These are phyloP conservation scores for Alligator sinensis DNA, from an alignment of 2,113 vertebrate genomes.

Conservation along the genomic window DNA sequence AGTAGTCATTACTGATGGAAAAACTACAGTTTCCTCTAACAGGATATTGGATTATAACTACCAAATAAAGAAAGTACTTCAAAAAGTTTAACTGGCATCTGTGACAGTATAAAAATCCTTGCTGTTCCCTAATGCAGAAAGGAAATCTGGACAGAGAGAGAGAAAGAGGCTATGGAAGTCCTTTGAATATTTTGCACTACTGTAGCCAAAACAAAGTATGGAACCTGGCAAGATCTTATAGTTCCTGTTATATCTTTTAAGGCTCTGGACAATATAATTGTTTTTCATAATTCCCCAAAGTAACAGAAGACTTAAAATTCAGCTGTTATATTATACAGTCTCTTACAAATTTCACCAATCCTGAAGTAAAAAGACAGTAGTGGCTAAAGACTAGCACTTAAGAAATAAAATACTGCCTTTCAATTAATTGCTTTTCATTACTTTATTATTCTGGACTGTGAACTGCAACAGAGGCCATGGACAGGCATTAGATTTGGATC, in stretches of 20 bases:
- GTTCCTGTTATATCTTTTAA: not conserved
- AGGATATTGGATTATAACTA: constrained; percentile 50
- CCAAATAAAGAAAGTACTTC: constrained; percentile 37
- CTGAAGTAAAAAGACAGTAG: not conserved
- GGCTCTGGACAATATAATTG: not conserved
- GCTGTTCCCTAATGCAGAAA: constrained; percentile 36
- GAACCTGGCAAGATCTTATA: not conserved
- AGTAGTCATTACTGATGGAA: constrained; percentile 12
- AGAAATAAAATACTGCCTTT: not conserved
- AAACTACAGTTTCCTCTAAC: constrained; percentile 42
- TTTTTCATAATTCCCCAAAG: not conserved
- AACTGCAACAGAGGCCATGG: too few relatives aligned
- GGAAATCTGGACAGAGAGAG: not conserved
- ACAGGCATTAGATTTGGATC: too few relatives aligned
- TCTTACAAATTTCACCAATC: not conserved
- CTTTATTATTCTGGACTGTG: not conserved
- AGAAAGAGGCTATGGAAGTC: not conserved
- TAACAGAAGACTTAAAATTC: not conserved
- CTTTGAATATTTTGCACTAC: not conserved
- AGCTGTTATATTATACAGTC: not conserved
- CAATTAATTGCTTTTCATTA: not conserved
- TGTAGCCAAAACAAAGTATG: constrained; percentile 20
- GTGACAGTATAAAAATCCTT: constrained; percentile 6
- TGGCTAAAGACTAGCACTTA: not conserved
- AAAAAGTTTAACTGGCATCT: constrained; percentile 44